Base-by-base conservation (phyloP, 2,797 vertebrate genomes). In the Syngnathus rostellatus region DNA sequence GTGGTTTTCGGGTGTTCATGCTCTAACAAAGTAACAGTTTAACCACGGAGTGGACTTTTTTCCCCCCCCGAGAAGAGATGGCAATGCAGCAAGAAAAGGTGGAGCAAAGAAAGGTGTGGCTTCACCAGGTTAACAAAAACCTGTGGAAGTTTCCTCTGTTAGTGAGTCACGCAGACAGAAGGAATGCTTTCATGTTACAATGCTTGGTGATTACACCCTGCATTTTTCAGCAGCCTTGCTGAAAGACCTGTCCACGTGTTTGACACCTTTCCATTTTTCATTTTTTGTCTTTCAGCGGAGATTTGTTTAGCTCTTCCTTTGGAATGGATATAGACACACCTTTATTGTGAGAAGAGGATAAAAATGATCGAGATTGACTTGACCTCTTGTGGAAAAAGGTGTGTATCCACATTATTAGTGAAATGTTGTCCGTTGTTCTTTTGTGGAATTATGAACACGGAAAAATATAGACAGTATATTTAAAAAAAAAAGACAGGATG, bases 31-130 rank as follows among this genome's bases (percentile, higher is more conserved):
- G 5, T 37, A 37, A 58, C 31, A 58, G 58, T 39, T 60, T 55
- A 23, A 37, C 53, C n/a, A 9, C 5, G 37, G 58, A 60, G 37
- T 60, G 37, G 37, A 60, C 17, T 39, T 59, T 7, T 8, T 39
- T 1, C 16, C 8, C 31, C 14, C n/a, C 14, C 10, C 31, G 31
- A 59, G 37, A 2, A 39, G 17, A 39, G 5, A 19, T 38, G 37
- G 21, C 38, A 39, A 38, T 37, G n/a, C 57, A 14, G 57, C 38
- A 39, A n/a, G 17, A 40, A 39, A 39, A 39, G 73, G 73, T 4
- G 68, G 73, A 53, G 65, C 59, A 76, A 80, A 75, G 19, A 69
- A 46, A 84, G 84, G 79, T 64, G 82, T 72, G 82, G 72, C 64
- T 66, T 0, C 14, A 5, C 37, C 46, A 72, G 74, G 69, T 71